A percentile compares a stretch with the other conserved stretches of the same genome.
These are phyloP conservation scores for Sciaenops ocellatus DNA, from an alignment of 2,797 vertebrate genomes.

Conservation along the genomic window DNA sequence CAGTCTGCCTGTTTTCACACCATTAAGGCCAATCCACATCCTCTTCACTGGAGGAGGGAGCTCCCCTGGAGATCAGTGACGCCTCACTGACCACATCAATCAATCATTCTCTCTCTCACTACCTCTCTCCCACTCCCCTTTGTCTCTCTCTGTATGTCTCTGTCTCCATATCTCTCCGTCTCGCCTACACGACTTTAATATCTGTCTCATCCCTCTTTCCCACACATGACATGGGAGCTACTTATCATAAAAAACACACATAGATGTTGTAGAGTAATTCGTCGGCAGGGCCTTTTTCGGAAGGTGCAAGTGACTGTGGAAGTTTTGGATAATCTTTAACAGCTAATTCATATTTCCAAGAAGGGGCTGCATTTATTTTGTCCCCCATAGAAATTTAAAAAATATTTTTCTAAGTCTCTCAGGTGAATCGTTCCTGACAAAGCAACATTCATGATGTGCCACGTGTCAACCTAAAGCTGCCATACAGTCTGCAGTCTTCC, in stretches of 20 bases:
- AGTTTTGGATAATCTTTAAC: not conserved
- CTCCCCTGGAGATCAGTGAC: slow-evolving; percentile 84
- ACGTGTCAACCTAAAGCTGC: slow-evolving; percentile 28
- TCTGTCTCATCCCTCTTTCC: slow-evolving; percentile 73
- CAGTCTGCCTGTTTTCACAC: slow-evolving; percentile 72
- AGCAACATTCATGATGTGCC: not conserved
- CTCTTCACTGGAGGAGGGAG: slow-evolving; percentile 56
- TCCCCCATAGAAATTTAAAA: not conserved
- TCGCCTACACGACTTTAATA: slow-evolving; percentile 75
- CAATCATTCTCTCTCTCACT: slow-evolving; percentile 77
- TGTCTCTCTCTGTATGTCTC: slow-evolving; percentile 78
- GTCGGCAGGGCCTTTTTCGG: not conserved
- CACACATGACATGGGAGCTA: slow-evolving; percentile 73
- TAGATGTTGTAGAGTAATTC: slow-evolving; percentile 29
- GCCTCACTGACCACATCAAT: slow-evolving; percentile 87
- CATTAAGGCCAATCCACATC: slow-evolving; percentile 75
- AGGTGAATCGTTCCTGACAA: not conserved
- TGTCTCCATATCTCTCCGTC: slow-evolving; percentile 74
- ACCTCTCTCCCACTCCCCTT: slow-evolving; percentile 68
- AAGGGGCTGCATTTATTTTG: not conserved
- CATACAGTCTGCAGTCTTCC: slow-evolving; percentile 7
- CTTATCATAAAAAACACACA: slow-evolving; percentile 63
- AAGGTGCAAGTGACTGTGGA: not conserved
- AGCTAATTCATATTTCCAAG: not conserved
- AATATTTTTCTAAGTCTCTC: not conserved